Conservation (phyloP, 1,140 invertebrate genomes). For the Magallana gigas region DNA sequence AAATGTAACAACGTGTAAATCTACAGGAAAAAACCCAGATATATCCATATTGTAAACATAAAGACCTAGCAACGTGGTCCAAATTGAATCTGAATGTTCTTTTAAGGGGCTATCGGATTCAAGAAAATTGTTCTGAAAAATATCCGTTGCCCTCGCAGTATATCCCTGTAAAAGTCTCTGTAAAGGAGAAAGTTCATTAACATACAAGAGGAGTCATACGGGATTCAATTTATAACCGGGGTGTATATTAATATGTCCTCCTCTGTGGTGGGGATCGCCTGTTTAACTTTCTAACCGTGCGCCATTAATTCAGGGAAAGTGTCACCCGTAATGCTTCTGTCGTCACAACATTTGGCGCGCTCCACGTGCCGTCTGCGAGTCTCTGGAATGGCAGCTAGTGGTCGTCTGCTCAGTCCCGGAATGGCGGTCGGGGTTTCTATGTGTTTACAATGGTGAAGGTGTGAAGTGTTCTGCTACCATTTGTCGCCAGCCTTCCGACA, state of each 20-base stretch:
- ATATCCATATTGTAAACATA: too few relatives aligned
- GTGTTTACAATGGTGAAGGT: constrained; percentile 12
- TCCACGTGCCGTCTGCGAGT: not conserved
- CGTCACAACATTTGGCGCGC: constrained; percentile 33
- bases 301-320: constrained; percentile 30
- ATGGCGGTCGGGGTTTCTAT: constrained; percentile 21
- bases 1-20: too few relatives aligned
- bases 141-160: constrained; percentile 10
- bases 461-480: not conserved
- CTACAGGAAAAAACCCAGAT: too few relatives aligned
- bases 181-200: constrained; percentile 20
- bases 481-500: not conserved
- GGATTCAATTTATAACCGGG: constrained; percentile 29
- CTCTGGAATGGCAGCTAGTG: constrained; percentile 16
- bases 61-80: too few relatives aligned
- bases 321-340: constrained; percentile 27
- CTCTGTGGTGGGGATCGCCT: not conserved
- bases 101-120: not conserved
- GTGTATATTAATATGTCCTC: constrained; percentile 41
- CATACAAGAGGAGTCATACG: constrained; percentile 5
- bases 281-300: constrained; percentile 37
- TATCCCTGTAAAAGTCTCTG: constrained; percentile 4
- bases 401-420: not conserved
- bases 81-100: not conserved
- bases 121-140: not conserved